Percentiles rank a stretch among this genome's conserved stretches.
These are phyloP conservation scores for Hemitrygon akajei DNA, from an alignment of 2,797 vertebrate species.

Conservation along the genomic window DNA sequence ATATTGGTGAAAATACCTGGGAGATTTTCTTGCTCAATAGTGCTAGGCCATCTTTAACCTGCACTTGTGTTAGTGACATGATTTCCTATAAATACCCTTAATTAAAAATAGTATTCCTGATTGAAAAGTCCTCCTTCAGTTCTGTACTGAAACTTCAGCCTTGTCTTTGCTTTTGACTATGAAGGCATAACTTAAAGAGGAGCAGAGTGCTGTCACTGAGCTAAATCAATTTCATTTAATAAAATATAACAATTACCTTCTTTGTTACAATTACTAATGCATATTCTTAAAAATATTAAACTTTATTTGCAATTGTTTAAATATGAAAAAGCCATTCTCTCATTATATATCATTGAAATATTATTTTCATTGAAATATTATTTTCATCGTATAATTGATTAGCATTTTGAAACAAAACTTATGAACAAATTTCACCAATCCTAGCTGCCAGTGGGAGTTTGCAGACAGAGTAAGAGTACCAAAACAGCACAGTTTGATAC, in stretches of 20 bases:
- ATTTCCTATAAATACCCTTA: background rate
- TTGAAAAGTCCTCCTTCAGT: too few species aligned
- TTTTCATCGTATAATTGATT: background rate
- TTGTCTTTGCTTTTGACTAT: background rate
- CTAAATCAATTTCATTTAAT: too few species aligned
- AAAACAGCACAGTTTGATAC: background rate
- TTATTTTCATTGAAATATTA: background rate
- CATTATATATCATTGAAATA: background rate
- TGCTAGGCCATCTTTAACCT: background rate
- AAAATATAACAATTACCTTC: too few species aligned
- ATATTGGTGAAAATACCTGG: background rate
- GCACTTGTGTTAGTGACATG: background rate
- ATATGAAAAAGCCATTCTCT: background rate
- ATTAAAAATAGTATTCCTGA: background rate
- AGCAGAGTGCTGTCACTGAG: background rate
- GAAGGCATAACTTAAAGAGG: background rate
- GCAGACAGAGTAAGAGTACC: background rate
- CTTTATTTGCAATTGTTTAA: background rate
- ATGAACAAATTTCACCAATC: background rate
- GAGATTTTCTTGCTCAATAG: background rate
- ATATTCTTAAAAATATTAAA: slow-evolving; percentile 11
- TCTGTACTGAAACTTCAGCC: background rate
- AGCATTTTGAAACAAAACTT: background rate
- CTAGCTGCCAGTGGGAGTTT: background rate
- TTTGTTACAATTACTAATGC: too few species aligned